Base-by-base conservation (phyloP, 2,797 vertebrate species). In the Brachyrhaphis roseni region DNA sequence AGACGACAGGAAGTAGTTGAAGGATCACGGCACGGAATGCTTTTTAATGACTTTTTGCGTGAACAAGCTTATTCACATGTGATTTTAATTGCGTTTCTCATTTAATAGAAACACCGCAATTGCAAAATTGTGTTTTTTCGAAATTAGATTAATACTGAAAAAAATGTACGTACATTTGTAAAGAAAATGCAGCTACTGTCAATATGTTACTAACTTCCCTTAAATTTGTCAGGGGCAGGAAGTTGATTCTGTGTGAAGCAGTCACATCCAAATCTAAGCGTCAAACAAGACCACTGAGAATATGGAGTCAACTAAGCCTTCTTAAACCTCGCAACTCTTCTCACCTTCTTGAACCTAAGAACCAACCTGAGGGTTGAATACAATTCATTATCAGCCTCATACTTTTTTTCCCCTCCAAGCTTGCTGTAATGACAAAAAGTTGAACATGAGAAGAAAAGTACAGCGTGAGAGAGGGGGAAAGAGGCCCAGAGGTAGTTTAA, bases 401-500 rank as follows among this genome's bases (percentile, higher is more conserved):
- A 34, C 5, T 15, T 6, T 72, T 72, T 46, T 20, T 28, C 11
- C 18, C 13, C 2, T 20, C 31, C 1, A 15, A 23, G 28, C 18
- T 8, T 1, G 6, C 39, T 64, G 70, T 1, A 20, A 26, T 4
- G 23, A 57, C 7, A 77, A 84, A 76, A 76, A 77, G 62, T 62
- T 12, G 28, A 80, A 72, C 12, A 49, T 57, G 55, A 39, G 62
- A 23, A 66, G 62, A 23, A 39, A 39, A 66, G 36, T 39, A 10
- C 34, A 39, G 34, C 20, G 8, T 66, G 59, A 64, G 64, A 75
- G 78, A 39, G 13, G 55, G 57, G 83, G 49, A 34, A 6, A 45
- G 70, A 74, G 78, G 76, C 78, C 80, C 70, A 11, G 74, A 85
- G 84, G 84, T 87, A 1, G 39, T 82, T 86, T 46, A n/a, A 92